These are phyloP conservation scores for Lordiphosa fenestrarum DNA, from an alignment of 2,888 invertebrate species.

Conservation along the genomic window DNA sequence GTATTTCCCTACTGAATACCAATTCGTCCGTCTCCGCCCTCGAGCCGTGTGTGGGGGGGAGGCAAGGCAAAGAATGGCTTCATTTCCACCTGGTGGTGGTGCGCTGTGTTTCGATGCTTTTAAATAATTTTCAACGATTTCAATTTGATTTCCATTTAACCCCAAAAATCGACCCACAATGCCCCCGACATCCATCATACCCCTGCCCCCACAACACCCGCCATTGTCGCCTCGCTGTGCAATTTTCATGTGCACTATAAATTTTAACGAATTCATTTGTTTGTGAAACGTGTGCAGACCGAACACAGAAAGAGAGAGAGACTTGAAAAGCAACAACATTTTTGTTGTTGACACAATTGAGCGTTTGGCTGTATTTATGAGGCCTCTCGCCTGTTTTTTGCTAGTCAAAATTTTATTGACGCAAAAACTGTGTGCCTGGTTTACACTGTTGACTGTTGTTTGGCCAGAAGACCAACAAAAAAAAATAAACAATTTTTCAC, in stretches of 20 bases:
- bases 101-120: background rate
- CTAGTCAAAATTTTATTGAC: slow-evolving; percentile 13
- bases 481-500: slow-evolving; percentile 37
- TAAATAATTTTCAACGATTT: slow-evolving; percentile 33
- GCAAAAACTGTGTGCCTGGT: slow-evolving; percentile 6
- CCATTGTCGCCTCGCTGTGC: slow-evolving; percentile 21
- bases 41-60: background rate
- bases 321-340: slow-evolving; percentile 11
- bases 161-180: slow-evolving; percentile 19
- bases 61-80: background rate
- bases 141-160: slow-evolving; percentile 36
- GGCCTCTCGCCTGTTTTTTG: slow-evolving; percentile 25
- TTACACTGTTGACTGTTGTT: slow-evolving; percentile 9
- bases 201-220: background rate
- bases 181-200: slow-evolving; percentile 7
- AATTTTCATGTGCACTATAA: slow-evolving; percentile 51
- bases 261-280: slow-evolving; percentile 56
- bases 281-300: slow-evolving; percentile 44
- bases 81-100: slow-evolving; percentile 1
- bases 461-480: slow-evolving; percentile 12
- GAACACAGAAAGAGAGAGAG: background rate
- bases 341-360: slow-evolving; percentile 54
- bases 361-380: slow-evolving; percentile 51
- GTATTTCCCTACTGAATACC: background rate
- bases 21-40: background rate